Base-by-base conservation (phyloP, 2,888 invertebrate genomes). In the Drosophila melanosoma region DNA sequence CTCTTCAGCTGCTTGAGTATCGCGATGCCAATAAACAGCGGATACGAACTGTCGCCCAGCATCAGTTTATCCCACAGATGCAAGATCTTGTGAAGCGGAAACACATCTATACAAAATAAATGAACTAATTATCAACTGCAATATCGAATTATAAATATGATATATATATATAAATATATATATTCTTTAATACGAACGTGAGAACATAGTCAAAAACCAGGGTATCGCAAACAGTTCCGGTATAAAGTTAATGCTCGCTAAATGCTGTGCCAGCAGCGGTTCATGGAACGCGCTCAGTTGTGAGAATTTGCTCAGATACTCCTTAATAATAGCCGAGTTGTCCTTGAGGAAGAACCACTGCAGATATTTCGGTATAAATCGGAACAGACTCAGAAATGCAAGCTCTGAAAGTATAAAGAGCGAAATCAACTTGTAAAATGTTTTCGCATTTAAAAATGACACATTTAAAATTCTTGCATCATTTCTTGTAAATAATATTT, bases 161-260 rank as follows among this genome's bases (percentile, higher is more conserved):
- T 38, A 10, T 17, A 10, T n/a, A 10, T 5, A 40, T n/a, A 11
- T 42, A 3, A 11, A 15, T 20, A 10, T n/a, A n/a, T n/a, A 40
- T n/a, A n/a, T n/a, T 35, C 11, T 6, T 17, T 11, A 2, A 3
- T 11, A 95, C 97, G 96, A 94, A 99, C 98, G 99, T 68, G 99
- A 98, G 94, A 98, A 99, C 97, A 99, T 98, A 8, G 99, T 99
- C 40, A 99, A 94, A 93, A 99, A 99, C 99, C 99, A 99, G 0
- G 99, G 99, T 92, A 99, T 99, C 26, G 99, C 98, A 93, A 99
- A 99, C 20, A 99, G 94, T 93, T 99, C 99, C 0, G 99, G 99
- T 82, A 97, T 98, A 92, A 99, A 99, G 90, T 96, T 97, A 82
- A 99, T 99, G 20, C 96, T 96, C 87, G 96, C 95, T 56, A 99